These are phyloP conservation scores for Diceros bicornis DNA, from an alignment of 2,797 vertebrate genomes.

Conservation along the genomic window DNA sequence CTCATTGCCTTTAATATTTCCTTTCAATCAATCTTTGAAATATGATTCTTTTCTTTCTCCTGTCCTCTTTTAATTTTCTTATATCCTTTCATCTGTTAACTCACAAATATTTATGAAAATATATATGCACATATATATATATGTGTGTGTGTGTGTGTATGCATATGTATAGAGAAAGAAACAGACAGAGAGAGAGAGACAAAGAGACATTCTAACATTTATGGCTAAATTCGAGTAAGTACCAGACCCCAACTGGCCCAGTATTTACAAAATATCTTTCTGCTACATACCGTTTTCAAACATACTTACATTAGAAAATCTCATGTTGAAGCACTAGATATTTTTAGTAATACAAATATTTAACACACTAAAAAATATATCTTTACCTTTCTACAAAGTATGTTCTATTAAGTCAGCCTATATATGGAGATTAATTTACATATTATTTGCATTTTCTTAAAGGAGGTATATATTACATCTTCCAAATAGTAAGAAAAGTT, in stretches of 20 bases:
- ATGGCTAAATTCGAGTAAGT: not conserved
- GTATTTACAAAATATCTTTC: not conserved
- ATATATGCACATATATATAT: not conserved
- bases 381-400: not conserved
- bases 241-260: not conserved
- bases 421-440: not conserved
- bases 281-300: not conserved
- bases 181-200: not conserved
- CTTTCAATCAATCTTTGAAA: not conserved
- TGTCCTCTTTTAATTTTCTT: not conserved
- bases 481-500: slow-evolving; percentile 5
- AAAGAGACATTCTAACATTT: not conserved
- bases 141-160: no score
- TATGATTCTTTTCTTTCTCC: not conserved
- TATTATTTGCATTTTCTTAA: slow-evolving; percentile 22
- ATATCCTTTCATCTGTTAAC: not conserved
- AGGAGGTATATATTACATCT: not conserved
- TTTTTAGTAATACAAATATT: not conserved
- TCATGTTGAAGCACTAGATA: not conserved
- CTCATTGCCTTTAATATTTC: not conserved
- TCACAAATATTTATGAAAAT: not conserved
- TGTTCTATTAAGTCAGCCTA: not conserved
- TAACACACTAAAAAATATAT: not conserved
- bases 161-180: no score
- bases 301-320: not conserved